phyloP scores from a whole-genome alignment of 2,113 vertebrate species.

The Nematolebias whitei region DNA sequence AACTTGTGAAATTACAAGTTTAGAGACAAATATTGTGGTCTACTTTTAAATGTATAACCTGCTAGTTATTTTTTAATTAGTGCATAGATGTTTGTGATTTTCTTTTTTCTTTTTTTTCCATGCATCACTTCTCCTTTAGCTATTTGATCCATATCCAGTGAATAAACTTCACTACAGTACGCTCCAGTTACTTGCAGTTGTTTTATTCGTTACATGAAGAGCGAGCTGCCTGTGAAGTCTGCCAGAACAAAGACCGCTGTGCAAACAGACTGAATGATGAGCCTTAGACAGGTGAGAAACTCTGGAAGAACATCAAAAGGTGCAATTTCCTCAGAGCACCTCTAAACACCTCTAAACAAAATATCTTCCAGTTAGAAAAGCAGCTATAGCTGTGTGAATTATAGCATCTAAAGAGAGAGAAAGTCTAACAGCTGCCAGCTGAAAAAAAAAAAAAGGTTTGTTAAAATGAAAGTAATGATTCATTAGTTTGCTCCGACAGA shows the following conservation, averaged over 20 bases:
- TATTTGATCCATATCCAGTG: neutral
- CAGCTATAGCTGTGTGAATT: slow-evolving; percentile 4
- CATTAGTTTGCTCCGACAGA: neutral
- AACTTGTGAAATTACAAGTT: neutral
- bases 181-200: slow-evolving; percentile 1
- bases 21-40: neutral
- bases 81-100: neutral
- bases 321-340: neutral
- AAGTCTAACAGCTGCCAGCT: slow-evolving; percentile 7
- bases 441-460: neutral
- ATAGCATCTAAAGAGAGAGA: slow-evolving; percentile 4
- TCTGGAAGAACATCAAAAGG: neutral
- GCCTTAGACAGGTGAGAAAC: neutral
- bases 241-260: neutral
- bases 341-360: neutral
- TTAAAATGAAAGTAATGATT: slow-evolving; percentile 23
- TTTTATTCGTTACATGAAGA: neutral
- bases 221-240: neutral
- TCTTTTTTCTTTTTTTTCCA: neutral
- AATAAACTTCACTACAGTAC: neutral
- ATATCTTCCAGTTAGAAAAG: neutral
- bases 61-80: neutral
- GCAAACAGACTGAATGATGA: neutral
- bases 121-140: neutral
- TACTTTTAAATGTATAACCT: too few relatives aligned